Evolutionary conservation across 2,797 vertebrate species (phyloP).

Genomic region (Neopelma chrysocephalum): DNA sequence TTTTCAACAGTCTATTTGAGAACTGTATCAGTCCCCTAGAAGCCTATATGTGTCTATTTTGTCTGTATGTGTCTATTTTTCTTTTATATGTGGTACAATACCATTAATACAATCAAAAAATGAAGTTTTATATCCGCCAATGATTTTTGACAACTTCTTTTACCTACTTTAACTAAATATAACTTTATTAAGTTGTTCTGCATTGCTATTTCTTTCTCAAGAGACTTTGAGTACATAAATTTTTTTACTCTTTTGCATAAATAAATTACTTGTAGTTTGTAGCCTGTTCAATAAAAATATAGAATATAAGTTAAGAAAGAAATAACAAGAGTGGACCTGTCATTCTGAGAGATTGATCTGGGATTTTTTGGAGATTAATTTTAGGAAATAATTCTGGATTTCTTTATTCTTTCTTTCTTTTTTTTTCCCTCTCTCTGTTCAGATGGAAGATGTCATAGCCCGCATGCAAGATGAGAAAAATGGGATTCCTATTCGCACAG

Average conservation of each 20-base stretch:
- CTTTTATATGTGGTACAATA: not conserved
- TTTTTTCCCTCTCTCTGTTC: not conserved
- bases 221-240: not conserved
- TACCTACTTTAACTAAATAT: not conserved
- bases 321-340: not conserved
- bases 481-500: constrained; percentile 94
- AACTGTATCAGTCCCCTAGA: not conserved
- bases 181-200: not conserved
- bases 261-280: not conserved
- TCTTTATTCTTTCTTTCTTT: not conserved
- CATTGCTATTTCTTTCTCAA: not conserved
- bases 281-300: not conserved
- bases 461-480: constrained; percentile 98
- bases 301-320: not conserved
- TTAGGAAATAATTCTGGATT: constrained; percentile 13
- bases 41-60: not conserved
- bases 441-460: constrained; percentile 98
- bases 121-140: not conserved
- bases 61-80: not conserved
- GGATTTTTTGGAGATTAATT: not conserved
- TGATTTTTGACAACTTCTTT: not conserved
- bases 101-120: not conserved
- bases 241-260: not conserved
- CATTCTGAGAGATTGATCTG: not conserved
- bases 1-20: not conserved